A percentile compares a stretch with the other conserved stretches of the same genome.
These are phyloP conservation scores for Pterocles gutturalis DNA, from an alignment of 2,113 vertebrate species.

Conservation along the genomic window DNA sequence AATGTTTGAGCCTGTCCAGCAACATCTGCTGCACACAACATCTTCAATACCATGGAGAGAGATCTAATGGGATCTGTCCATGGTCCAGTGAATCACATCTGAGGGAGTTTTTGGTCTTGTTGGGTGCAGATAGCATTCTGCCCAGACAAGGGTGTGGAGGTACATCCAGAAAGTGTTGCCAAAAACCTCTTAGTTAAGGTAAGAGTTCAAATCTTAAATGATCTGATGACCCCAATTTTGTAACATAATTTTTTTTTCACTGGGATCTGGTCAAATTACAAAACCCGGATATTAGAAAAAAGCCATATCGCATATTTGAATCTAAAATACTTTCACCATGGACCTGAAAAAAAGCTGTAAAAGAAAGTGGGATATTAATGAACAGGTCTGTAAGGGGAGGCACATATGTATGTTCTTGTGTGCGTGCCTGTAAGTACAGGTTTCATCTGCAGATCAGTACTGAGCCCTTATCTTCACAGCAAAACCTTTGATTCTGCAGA, in stretches of 20 bases:
- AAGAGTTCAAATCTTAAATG: neutral
- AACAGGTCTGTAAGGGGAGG: neutral
- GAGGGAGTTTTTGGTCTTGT: neutral
- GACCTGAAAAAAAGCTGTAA: neutral
- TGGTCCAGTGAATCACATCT: neutral
- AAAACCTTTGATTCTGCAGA: constrained; percentile 7
- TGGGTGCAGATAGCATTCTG: neutral
- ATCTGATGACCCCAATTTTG: neutral
- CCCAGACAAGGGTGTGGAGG: neutral
- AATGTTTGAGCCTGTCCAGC: neutral
- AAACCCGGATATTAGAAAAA: neutral
- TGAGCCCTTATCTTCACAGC: neutral
- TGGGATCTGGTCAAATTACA: neutral
- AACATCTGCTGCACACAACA: neutral
- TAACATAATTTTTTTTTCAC: neutral
- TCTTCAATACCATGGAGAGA: accelerated
- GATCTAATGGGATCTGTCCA: neutral
- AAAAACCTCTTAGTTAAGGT: neutral
- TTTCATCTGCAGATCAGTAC: neutral
- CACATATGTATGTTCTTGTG: neutral
- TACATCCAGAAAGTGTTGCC: neutral
- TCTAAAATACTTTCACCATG: neutral
- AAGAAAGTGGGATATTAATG: neutral
- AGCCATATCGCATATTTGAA: neutral
- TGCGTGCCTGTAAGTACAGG: neutral